Conservation (phyloP, 2,113 vertebrate genomes). For the Phoenicopterus ruber region DNA sequence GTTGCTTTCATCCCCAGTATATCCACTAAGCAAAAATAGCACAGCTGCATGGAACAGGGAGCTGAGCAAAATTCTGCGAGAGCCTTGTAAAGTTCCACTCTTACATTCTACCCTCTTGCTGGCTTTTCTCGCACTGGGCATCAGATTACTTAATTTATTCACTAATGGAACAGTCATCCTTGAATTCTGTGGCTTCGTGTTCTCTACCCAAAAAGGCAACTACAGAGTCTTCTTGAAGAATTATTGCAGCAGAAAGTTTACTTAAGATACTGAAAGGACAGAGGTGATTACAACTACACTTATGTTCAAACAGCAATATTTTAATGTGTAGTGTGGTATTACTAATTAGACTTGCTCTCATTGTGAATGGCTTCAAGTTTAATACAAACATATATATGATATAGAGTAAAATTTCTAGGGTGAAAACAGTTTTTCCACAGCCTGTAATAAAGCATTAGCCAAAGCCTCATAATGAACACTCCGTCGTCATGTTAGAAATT, state of each 20-base stretch:
- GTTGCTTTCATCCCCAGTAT: not conserved
- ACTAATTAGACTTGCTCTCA: not conserved
- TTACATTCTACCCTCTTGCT: not conserved
- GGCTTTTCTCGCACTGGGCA: not conserved
- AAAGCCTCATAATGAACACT: not conserved
- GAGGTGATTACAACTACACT: not conserved
- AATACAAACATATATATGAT: not conserved
- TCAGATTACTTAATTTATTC: not conserved
- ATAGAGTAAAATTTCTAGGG: not conserved
- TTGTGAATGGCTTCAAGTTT: not conserved
- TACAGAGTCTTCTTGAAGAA: not conserved
- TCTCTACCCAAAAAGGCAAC: not conserved
- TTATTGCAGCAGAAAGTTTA: not conserved
- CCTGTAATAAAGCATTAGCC: not conserved
- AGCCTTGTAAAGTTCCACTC: not conserved
- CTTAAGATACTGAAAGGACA: not conserved
- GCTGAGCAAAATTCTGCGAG: not conserved
- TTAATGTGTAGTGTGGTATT: not conserved
- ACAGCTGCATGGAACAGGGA: not conserved
- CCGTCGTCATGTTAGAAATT: not conserved
- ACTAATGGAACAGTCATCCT: not conserved
- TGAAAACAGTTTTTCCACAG: not conserved
- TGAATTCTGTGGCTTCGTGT: not conserved
- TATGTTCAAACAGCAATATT: not conserved
- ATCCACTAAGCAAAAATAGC: not conserved